These are phyloP conservation scores for Papilio helenus DNA, from an alignment of 1,140 invertebrate species.

Conservation along the genomic window DNA sequence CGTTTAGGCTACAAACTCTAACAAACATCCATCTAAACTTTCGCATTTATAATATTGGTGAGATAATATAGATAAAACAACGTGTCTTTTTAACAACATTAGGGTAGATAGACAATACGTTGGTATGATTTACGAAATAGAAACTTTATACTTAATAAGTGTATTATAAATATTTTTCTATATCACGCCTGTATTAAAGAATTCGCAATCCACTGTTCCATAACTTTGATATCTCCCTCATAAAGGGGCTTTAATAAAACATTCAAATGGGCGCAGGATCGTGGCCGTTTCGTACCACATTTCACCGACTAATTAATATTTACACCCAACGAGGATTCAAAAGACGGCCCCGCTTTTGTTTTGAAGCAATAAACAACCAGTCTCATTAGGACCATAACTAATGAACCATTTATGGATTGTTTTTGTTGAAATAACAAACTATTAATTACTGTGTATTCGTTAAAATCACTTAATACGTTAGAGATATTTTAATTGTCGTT, in stretches of 20 bases:
- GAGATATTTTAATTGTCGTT: neutral
- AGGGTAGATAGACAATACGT: neutral
- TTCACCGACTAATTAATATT: constrained; percentile 38
- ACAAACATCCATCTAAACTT: no score
- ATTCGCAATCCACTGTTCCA: neutral
- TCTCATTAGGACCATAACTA: neutral
- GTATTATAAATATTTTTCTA: neutral
- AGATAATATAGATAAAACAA: neutral
- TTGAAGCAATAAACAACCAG: neutral
- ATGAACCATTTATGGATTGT: neutral
- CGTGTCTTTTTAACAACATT: neutral
- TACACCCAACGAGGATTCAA: constrained; percentile 28
- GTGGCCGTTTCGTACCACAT: neutral
- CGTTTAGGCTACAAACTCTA: no score
- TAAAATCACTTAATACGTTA: no score
- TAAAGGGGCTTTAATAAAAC: constrained; percentile 25
- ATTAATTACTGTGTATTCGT: no score
- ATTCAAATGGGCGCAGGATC: constrained; percentile 30
- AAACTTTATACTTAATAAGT: neutral
- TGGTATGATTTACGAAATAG: neutral
- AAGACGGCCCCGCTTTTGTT: constrained; percentile 31
- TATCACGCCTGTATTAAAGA: neutral
- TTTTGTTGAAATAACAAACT: neutral
- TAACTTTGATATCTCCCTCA: neutral
- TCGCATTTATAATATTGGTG: no score